phyloP scores from a whole-genome alignment of 2,113 vertebrate genomes.

The Turdus rufiventris region DNA sequence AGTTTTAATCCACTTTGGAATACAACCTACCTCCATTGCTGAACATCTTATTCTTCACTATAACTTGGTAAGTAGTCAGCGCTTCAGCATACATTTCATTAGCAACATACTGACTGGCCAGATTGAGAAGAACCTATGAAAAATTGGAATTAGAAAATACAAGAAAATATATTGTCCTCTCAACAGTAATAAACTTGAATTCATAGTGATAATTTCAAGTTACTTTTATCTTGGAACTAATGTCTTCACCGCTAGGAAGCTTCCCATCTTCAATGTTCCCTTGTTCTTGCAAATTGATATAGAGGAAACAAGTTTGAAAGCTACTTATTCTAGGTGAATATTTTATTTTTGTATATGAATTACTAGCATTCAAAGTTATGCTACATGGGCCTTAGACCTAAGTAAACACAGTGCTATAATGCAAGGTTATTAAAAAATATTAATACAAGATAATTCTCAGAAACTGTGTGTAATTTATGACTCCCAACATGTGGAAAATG shows the following conservation, averaged over 20 bases:
- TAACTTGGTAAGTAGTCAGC: slow-evolving; percentile 92
- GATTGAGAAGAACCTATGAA: slow-evolving; percentile 90
- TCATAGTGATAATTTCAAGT: not conserved
- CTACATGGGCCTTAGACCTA: not conserved
- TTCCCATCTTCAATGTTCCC: not conserved
- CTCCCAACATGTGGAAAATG: accelerated
- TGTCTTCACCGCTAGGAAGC: not conserved
- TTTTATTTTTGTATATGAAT: not conserved
- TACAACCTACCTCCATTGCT: slow-evolving; percentile 85
- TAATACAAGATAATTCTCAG: not conserved
- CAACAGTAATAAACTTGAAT: not conserved
- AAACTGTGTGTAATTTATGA: not conserved
- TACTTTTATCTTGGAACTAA: not conserved
- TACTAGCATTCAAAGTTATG: not conserved
- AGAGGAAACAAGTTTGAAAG: not conserved
- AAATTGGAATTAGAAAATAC: not conserved
- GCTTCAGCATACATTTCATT: slow-evolving; percentile 97
- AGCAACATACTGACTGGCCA: slow-evolving; percentile 91
- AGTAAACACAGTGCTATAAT: not conserved
- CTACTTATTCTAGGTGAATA: not conserved
- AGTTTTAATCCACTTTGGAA: not conserved
- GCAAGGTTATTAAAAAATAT: not conserved
- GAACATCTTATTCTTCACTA: slow-evolving; percentile 98
- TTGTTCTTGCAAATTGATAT: not conserved
- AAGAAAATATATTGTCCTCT: not conserved